phyloP scores from a whole-genome alignment of 2,113 vertebrate species.

The Nerophis lumbriciformis region DNA sequence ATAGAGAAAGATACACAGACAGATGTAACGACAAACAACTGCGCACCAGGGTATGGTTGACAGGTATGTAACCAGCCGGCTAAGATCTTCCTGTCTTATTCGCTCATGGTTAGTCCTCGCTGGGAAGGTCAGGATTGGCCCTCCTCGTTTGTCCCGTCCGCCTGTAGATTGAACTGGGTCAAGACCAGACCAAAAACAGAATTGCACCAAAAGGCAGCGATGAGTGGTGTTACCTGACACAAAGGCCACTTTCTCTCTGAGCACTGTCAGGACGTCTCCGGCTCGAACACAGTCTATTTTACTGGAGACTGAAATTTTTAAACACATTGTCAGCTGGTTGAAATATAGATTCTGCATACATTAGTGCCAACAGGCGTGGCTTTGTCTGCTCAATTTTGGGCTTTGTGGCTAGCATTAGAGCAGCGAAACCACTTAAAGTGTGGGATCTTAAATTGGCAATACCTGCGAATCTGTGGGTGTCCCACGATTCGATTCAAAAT shows the following conservation, averaged over 20 bases:
- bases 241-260: conserved; percentile 98
- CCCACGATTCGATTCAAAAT: too few species aligned
- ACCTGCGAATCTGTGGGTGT: too few species aligned
- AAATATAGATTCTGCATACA: background rate
- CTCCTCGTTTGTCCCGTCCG: conserved; percentile 95
- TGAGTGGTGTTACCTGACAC: conserved; percentile 81
- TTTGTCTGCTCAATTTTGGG: background rate
- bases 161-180: conserved; percentile 63
- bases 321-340: background rate
- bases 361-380: background rate
- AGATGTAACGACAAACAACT: background rate
- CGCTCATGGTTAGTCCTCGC: conserved; percentile 98
- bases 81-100: conserved; percentile 98
- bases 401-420: background rate
- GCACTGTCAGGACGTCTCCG: conserved; percentile 90
- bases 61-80: conserved; percentile 94
- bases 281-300: conserved; percentile 90
- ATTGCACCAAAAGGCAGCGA: background rate
- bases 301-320: conserved; percentile 73
- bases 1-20: background rate
- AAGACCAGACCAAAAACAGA: background rate
- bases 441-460: background rate
- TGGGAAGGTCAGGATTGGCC: conserved; percentile 96
- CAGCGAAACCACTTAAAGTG: background rate
- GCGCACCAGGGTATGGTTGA: conserved; percentile 88